These are phyloP conservation scores for Paramormyrops kingsleyae DNA, from an alignment of 2,113 vertebrate species.

Conservation along the genomic window DNA sequence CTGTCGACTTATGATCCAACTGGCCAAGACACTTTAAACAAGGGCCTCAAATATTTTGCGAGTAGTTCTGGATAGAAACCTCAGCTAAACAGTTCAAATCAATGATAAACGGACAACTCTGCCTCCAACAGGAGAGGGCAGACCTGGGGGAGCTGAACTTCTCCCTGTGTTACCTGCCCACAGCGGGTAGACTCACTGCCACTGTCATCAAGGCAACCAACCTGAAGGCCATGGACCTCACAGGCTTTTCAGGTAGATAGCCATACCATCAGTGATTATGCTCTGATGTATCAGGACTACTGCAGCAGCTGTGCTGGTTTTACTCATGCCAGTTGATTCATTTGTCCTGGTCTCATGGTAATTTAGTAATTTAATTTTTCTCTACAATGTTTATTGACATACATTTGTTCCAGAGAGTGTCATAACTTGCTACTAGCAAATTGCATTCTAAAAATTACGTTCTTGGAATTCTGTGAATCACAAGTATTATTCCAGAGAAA, in stretches of 20 bases:
- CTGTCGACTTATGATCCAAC: not conserved
- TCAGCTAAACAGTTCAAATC: not conserved
- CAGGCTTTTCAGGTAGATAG: slow-evolving; percentile 66
- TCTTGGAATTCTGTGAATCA: not conserved
- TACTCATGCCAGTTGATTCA: not conserved
- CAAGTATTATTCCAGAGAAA: not conserved
- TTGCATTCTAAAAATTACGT: not conserved
- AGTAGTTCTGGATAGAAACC: not conserved
- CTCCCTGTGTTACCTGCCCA: slow-evolving; percentile 83
- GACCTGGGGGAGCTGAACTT: slow-evolving; percentile 84
- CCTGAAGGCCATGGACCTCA: slow-evolving; percentile 86
- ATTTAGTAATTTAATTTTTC: not conserved
- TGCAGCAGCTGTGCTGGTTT: not conserved
- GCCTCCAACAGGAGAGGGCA: slow-evolving; percentile 68
- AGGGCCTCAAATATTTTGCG: not conserved
- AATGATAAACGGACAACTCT: not conserved
- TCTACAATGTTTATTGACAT: not conserved
- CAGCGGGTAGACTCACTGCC: slow-evolving; percentile 78
- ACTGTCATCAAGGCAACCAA: slow-evolving; percentile 84
- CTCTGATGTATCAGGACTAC: not conserved
- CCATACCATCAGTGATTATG: not conserved
- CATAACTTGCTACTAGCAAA: not conserved
- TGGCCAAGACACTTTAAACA: not conserved
- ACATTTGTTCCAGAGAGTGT: not conserved
- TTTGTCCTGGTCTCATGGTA: not conserved